A percentile compares a stretch with the other conserved stretches of the same genome.
Conservation (phyloP, 92 coral and sea anemone species). For the Phenganax subtilis region DNA sequence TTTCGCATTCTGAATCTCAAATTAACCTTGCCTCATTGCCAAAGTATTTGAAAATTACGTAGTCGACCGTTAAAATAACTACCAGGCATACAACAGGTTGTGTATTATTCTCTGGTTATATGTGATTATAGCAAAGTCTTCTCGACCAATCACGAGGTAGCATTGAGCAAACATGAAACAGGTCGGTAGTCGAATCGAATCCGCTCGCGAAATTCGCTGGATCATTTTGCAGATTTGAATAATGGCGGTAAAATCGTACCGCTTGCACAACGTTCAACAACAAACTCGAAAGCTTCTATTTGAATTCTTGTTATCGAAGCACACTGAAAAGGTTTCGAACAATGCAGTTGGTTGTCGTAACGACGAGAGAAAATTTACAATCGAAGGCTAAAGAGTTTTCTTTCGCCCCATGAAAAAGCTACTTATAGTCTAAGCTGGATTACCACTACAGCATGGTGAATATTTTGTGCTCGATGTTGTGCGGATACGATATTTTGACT, state of each 20-base stretch:
- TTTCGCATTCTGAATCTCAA: constrained; percentile 96
- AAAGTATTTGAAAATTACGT: constrained; percentile 98
- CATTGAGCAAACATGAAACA: constrained; percentile 41
- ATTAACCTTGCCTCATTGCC: constrained; percentile 86
- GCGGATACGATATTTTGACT: too few relatives aligned
- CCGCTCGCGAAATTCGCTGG: background rate
- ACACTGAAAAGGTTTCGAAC: too few relatives aligned
- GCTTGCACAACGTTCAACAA: background rate
- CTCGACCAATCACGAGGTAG: constrained; percentile 65
- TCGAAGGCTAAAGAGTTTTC: too few relatives aligned
- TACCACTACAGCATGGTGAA: too few relatives aligned
- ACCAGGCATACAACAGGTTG: constrained; percentile 65
- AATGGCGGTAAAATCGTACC: background rate
- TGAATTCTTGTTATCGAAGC: background rate
- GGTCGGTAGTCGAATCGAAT: constrained; percentile 10
- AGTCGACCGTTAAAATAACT: constrained; percentile 70
- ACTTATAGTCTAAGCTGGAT: too few relatives aligned
- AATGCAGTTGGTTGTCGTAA: background rate
- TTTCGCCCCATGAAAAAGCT: too few relatives aligned
- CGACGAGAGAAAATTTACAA: too few relatives aligned
- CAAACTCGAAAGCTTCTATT: background rate
- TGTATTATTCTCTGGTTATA: constrained; percentile 57
- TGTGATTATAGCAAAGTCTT: constrained; percentile 47
- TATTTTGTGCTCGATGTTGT: too few relatives aligned
- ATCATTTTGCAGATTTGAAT: background rate